phyloP scores from a whole-genome alignment of 2,888 invertebrate species.

The Griposia aprilina region DNA sequence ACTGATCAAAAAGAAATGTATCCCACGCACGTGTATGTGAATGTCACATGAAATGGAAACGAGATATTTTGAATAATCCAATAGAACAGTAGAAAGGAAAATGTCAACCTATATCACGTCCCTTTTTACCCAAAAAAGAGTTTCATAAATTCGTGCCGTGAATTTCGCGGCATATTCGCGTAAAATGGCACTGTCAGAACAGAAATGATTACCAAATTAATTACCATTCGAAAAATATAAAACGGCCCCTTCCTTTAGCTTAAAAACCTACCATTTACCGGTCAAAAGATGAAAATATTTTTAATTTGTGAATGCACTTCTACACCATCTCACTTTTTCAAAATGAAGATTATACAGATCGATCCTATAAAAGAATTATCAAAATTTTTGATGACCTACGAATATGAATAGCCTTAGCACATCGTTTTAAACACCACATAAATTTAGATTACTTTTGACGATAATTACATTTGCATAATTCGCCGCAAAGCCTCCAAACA shows the following conservation, averaged over 20 bases:
- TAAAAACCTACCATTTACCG: background rate
- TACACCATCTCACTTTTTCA: too few relatives aligned
- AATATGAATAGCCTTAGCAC: background rate
- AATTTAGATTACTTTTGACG: constrained; percentile 19
- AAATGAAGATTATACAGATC: background rate
- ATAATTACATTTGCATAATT: constrained; percentile 51
- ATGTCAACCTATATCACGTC: constrained; percentile 41
- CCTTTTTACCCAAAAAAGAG: constrained; percentile 7
- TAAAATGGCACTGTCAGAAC: background rate
- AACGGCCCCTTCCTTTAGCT: background rate
- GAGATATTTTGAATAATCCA: constrained; percentile 29
- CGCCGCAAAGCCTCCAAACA: constrained; percentile 37
- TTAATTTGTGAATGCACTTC: background rate
- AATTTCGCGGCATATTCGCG: constrained; percentile 13
- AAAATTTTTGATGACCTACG: background rate
- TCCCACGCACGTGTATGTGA: background rate
- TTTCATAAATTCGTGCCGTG: constrained; percentile 20
- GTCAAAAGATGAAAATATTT: background rate
- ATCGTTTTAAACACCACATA: constrained; percentile 7
- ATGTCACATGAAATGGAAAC: constrained; percentile 29
- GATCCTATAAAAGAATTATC: background rate
- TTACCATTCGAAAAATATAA: constrained; percentile 12
- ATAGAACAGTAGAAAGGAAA: constrained; percentile 34
- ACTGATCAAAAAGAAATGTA: constrained; percentile 16
- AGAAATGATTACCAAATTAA: constrained; percentile 13